Percentiles rank a stretch among this genome's conserved stretches.
phyloP scores from a whole-genome alignment of 2,797 vertebrate species.

The Siniperca undulata region DNA sequence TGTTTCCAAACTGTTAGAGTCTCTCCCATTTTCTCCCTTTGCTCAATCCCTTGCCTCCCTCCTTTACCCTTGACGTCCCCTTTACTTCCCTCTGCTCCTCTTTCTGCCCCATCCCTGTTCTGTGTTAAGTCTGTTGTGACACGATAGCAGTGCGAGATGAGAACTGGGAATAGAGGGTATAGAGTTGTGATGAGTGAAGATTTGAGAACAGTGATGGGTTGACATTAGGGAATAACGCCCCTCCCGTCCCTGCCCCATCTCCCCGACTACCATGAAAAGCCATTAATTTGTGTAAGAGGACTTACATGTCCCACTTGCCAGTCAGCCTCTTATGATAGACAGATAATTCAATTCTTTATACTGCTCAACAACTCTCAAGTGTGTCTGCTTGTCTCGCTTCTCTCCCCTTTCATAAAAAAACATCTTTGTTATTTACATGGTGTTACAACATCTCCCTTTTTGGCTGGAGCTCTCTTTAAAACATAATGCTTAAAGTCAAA shows the following conservation, averaged over 20 bases:
- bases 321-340: slow-evolving; percentile 57
- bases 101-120: slow-evolving; percentile 18
- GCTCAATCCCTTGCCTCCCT: neutral
- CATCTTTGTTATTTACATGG: slow-evolving; percentile 13
- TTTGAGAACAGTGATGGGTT: slow-evolving; percentile 65
- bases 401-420: neutral
- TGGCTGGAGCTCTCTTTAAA: slow-evolving; percentile 1
- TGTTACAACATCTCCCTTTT: slow-evolving; percentile 25
- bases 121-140: slow-evolving; percentile 46
- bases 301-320: slow-evolving; percentile 66
- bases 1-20: neutral
- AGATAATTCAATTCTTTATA: slow-evolving; percentile 58
- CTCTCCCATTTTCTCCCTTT: slow-evolving; percentile 1
- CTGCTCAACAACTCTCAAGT: slow-evolving; percentile 50
- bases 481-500: neutral
- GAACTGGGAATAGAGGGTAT: slow-evolving; percentile 58
- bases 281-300: slow-evolving; percentile 75
- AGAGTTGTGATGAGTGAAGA: slow-evolving; percentile 63
- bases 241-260: slow-evolving; percentile 14
- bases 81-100: slow-evolving; percentile 5
- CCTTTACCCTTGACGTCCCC: neutral
- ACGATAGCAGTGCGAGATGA: slow-evolving; percentile 46
- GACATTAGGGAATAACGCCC: slow-evolving; percentile 63
- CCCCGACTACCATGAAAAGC: slow-evolving; percentile 63
- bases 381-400: slow-evolving; percentile 22